Evolutionary conservation across 2,113 vertebrate genomes (phyloP), one percentile per base, ranked within the genome.

Genomic region (Toxostoma redivivum): DNA sequence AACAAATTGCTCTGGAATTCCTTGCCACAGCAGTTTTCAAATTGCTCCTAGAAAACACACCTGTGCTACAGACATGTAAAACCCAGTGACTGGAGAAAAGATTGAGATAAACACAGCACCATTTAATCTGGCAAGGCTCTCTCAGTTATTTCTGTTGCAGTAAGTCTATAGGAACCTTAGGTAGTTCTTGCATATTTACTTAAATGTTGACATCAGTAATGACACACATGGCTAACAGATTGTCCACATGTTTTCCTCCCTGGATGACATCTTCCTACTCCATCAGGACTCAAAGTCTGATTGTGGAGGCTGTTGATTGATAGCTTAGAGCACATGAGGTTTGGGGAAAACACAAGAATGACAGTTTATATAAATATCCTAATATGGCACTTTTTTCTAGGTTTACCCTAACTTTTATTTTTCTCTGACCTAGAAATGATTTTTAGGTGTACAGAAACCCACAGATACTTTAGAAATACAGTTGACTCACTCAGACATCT

Each of bases 191-290:
- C 89, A 70, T 95, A 88, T 96, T 97, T 95, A 93, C 96, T 96
- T 96, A 86, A 97, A 91, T 81, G 95, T 94, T 96, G 96, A 97
- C 96, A 97, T 94, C 93, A 66, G 96, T 93, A 97, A 95, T 93
- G 95, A 97, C 97, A 98, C 97, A 98, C 96, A 96, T 97, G 98
- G 97, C 91, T 95, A 97, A 97, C 98, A 98, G 97, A 98, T 97
- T 97, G 97, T 86, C 97, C 96, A 97, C 96, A 93, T 97, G 95
- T 97, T 98, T 98, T 97, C 85, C 92, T 97, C 97, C 92, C 90
- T 90, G 95, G 96, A 97, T 97, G 97, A 97, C 96, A 95, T 97
- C 97, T 95, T 95, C 96, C 91, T 90, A 42, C 97, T 96, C 98
- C 94, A 91, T 97, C 98, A 98, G 96, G 95, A 96, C 53, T 51